Conservation (phyloP, 2,888 invertebrate species). For the Tetrapedia diversipes region DNA sequence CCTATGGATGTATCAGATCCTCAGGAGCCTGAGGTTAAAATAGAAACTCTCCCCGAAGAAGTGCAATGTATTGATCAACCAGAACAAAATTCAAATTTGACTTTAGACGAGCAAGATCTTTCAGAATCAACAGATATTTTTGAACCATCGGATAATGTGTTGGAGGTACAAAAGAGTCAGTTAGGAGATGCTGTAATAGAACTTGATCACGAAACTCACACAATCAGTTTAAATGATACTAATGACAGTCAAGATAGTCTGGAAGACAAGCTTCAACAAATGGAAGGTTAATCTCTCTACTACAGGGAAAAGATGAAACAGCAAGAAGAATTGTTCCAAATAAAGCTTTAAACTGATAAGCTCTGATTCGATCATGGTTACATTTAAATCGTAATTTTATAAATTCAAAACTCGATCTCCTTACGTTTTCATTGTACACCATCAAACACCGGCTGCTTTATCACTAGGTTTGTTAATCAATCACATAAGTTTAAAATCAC, state of each 20-base stretch:
- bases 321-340: not conserved
- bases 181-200: constrained; percentile 76
- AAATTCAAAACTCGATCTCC: constrained; percentile 11
- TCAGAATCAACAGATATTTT: constrained; percentile 75
- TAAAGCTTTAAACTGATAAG: not conserved
- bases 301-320: not conserved
- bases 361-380: constrained; percentile 3
- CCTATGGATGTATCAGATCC: constrained; percentile 49
- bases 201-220: constrained; percentile 71
- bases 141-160: constrained; percentile 64
- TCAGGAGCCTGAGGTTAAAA: constrained; percentile 57
- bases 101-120: constrained; percentile 66
- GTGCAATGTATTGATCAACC: constrained; percentile 52
- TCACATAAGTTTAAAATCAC: constrained; percentile 21
- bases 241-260: constrained; percentile 81
- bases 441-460: too few species aligned
- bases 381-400: constrained; percentile 27
- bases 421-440: too few species aligned
- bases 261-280: constrained; percentile 80
- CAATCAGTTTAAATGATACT: constrained; percentile 79
- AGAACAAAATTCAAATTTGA: constrained; percentile 54
- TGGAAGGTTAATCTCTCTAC: constrained; percentile 77
- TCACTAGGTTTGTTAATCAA: constrained; percentile 21
- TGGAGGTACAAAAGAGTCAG: constrained; percentile 63
- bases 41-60: constrained; percentile 42